These are phyloP conservation scores for Nycteola revayana DNA, from an alignment of 2,888 invertebrate genomes.

Conservation along the genomic window DNA sequence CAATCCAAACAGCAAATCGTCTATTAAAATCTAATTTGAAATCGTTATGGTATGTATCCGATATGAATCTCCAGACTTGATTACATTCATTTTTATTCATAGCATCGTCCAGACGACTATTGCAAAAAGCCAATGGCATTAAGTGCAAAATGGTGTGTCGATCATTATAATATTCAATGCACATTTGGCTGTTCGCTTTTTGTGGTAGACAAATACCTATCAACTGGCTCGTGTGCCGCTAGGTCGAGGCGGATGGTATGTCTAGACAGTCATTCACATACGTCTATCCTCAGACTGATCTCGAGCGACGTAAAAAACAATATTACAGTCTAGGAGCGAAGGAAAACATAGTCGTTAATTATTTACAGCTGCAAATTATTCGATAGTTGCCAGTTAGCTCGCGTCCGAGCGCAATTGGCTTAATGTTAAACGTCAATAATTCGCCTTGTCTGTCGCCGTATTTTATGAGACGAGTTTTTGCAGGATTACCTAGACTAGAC, in stretches of 20 bases:
- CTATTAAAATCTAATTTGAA: constrained; percentile 39
- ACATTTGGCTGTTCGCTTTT: constrained; percentile 46
- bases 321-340: constrained; percentile 42
- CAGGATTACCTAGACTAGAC: no score
- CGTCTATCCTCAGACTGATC: constrained; percentile 63
- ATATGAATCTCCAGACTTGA: constrained; percentile 53
- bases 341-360: constrained; percentile 50
- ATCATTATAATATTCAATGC: constrained; percentile 56
- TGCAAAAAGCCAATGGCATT: constrained; percentile 45
- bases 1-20: constrained; percentile 27
- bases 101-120: constrained; percentile 37
- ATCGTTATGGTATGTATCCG: constrained; percentile 38
- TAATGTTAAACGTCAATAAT: not conserved
- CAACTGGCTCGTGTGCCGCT: constrained; percentile 43
- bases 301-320: constrained; percentile 51
- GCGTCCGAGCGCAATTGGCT: constrained; percentile 5
- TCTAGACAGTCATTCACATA: constrained; percentile 62
- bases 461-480: no score
- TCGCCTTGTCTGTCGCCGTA: no score
- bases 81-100: constrained; percentile 55
- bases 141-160: constrained; percentile 43
- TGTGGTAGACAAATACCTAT: constrained; percentile 40
- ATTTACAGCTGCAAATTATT: constrained; percentile 43
- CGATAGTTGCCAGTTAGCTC: constrained; percentile 10
- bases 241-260: constrained; percentile 55